Conservation (phyloP, 2,888 invertebrate genomes). For the Noctuana brunneofusca region DNA sequence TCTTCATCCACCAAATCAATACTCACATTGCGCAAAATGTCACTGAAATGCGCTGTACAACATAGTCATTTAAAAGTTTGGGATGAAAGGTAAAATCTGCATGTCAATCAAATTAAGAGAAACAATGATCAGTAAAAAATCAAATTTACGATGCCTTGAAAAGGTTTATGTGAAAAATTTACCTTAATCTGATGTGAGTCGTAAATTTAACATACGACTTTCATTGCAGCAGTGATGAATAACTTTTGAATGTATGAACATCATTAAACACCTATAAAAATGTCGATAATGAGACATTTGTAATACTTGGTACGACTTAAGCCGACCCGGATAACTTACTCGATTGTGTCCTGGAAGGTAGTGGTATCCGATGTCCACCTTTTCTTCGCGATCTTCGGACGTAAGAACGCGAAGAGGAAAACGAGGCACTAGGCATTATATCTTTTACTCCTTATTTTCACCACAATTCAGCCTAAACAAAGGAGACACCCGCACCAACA, state of each 20-base stretch:
- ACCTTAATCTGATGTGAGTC: background rate
- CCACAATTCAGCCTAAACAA: constrained; percentile 87
- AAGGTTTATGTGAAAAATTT: constrained; percentile 5
- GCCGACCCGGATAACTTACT: constrained; percentile 86
- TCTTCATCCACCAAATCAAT: constrained; percentile 77
- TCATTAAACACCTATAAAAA: constrained; percentile 55
- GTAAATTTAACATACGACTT: background rate
- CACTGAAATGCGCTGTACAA: constrained; percentile 71
- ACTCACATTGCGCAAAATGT: constrained; percentile 80
- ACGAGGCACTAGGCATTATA: constrained; percentile 97
- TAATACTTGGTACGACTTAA: constrained; percentile 68
- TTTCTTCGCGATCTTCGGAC: constrained; percentile 95
- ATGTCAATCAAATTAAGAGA: constrained; percentile 61
- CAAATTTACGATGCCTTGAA: constrained; percentile 4
- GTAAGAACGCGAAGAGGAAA: constrained; percentile 95
- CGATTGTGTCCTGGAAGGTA: constrained; percentile 91
- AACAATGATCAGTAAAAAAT: constrained; percentile 57
- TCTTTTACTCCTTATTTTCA: constrained; percentile 80
- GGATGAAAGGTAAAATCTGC: constrained; percentile 52
- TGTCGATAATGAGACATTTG: constrained; percentile 61
- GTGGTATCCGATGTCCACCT: constrained; percentile 93
- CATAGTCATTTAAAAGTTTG: constrained; percentile 49
- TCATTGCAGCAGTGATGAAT: constrained; percentile 7
- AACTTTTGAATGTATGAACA: constrained; percentile 38
- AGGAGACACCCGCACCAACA: constrained; percentile 91